Conservation (phyloP, 2,113 vertebrate species). For the Boulengeromyrus knoepffleri region DNA sequence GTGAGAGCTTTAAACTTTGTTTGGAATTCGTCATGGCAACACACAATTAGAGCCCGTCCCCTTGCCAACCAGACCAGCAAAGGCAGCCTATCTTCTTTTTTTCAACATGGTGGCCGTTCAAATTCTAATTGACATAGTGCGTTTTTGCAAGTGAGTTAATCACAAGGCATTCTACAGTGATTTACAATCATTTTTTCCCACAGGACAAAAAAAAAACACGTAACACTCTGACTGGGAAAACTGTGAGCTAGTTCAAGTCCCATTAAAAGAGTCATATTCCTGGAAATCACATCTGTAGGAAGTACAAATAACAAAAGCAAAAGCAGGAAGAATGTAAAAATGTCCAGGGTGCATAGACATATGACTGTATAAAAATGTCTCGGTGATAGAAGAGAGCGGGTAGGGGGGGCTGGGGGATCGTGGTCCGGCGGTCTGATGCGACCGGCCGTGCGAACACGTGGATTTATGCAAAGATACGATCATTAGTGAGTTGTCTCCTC, state of each 20-base stretch:
- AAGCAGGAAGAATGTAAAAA: not conserved
- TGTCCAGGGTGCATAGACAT: not conserved
- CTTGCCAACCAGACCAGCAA: not conserved
- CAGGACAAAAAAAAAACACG: not conserved
- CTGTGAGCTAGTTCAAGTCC: not conserved
- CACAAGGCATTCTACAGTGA: not conserved
- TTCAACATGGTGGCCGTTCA: not conserved
- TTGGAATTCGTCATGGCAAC: not conserved
- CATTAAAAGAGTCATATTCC: not conserved
- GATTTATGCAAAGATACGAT: not conserved
- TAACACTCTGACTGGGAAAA: not conserved
- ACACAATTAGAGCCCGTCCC: not conserved
- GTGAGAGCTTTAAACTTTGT: not conserved
- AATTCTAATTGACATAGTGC: not conserved
- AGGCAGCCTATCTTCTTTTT: not conserved
- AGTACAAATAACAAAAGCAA: not conserved
- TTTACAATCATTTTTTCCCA: not conserved
- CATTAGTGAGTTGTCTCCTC: not conserved
- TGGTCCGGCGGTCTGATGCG: not conserved
- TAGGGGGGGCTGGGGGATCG: not conserved
- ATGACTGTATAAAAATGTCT: not conserved
- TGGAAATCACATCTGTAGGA: not conserved
- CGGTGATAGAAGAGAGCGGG: not conserved
- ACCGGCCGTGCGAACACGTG: not conserved
- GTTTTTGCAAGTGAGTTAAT: not conserved